Evolutionary conservation across 2,113 vertebrate species (phyloP), one percentile per base, ranked within the genome.

Genomic region (Misgurnus anguillicaudatus): DNA sequence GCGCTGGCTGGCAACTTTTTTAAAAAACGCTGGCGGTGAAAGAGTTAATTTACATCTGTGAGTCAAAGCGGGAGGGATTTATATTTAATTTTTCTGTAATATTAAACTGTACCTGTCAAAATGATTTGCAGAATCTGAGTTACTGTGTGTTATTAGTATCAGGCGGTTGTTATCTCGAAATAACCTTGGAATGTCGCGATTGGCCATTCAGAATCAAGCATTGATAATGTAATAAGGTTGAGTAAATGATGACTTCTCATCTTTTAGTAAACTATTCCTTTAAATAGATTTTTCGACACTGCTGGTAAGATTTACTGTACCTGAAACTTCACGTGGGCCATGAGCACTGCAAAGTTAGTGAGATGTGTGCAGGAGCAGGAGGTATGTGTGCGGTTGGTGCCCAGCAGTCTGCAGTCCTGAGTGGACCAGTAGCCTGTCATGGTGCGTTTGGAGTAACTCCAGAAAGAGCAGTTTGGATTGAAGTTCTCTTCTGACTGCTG

Each of bases 381-480:
- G 64, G 97, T 99, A 87, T 99, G 98, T 0, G 96, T 98, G 89
- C 95, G 96, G 86, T 99, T 99, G 55, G 96, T 98, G 42, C 90
- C 93, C 84, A 98, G 88, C 70, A 99, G 94, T 73, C 97, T 94
- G 86, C 98, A 99, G 84, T 97, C 98, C 90, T 99, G 97, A 2
- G 95, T 98, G 70, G 98, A 99, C 98, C 98, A 99, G 85, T 96
- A 94, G 66, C 98, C 98, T 7, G 91, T 97, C 96, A 99, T 97
- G 55, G 97, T 98, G 81, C 95, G 95, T 83, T 97, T 98, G 58
- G 97, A 98, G 84, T 99, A 99, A 89, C 96, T 99, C 98, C 98
- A 99, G 91, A 98, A 99, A 0, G 97, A 98, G 92, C 98, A 99
- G 89, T 99, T 99, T 0, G 98, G 98, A 89, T 99, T 99, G 92